Evolutionary conservation across 2,888 invertebrate species (phyloP).

Genomic region (Drosophila greeni): DNA sequence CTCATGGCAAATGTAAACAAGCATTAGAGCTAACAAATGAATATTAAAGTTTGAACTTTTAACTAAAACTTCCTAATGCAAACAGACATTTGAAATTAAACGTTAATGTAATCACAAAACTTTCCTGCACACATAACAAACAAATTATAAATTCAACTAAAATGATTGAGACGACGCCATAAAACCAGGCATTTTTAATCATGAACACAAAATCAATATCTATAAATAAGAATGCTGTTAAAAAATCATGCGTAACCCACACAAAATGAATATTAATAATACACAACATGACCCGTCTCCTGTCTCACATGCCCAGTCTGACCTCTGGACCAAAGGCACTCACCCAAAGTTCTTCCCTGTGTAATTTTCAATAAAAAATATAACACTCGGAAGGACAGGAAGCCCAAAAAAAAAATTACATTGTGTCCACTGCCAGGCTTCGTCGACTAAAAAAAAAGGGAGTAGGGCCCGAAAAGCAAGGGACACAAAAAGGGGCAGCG

Average conservation of each 20-base stretch:
- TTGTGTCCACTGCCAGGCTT: constrained; percentile 45
- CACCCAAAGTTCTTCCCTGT: constrained; percentile 29
- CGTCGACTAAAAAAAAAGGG: constrained; percentile 25
- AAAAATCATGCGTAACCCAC: constrained; percentile 4
- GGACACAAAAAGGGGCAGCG: constrained; percentile 38
- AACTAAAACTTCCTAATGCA: not conserved
- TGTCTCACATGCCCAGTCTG: constrained; percentile 7
- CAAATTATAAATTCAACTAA: not conserved
- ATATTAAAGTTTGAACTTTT: not conserved
- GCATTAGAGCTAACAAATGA: too few species aligned
- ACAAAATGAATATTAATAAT: constrained; percentile 11
- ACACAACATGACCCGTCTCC: constrained; percentile 1
- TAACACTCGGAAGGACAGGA: constrained; percentile 33
- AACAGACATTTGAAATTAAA: not conserved
- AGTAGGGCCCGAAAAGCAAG: constrained; percentile 6
- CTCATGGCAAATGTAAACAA: not conserved
- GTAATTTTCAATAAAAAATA: constrained; percentile 43
- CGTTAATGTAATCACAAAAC: too few species aligned
- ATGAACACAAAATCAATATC: constrained; percentile 3
- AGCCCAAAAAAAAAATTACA: constrained; percentile 35
- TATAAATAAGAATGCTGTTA: constrained; percentile 8
- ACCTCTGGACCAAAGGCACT: not conserved
- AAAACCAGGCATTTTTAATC: not conserved
- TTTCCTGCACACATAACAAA: not conserved
- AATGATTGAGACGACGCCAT: not conserved